These are phyloP conservation scores for Caenorhabditis uteleia DNA, from an alignment of 2,888 invertebrate genomes.

Conservation along the genomic window DNA sequence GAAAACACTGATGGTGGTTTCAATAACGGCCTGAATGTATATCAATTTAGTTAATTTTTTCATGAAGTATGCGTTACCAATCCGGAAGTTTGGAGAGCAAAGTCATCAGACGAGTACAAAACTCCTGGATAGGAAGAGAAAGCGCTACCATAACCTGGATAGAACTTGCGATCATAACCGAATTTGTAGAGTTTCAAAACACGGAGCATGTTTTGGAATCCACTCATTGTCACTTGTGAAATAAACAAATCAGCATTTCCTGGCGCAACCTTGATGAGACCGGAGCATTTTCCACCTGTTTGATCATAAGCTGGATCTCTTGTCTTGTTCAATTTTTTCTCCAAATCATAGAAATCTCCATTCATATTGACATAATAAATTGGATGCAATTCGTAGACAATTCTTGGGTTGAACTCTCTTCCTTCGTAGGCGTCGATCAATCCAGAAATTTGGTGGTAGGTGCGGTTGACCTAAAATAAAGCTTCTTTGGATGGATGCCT, in stretches of 20 bases:
- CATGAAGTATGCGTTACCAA: constrained; percentile 50
- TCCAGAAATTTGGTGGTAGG: constrained; percentile 61
- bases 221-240: constrained; percentile 68
- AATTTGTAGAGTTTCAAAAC: constrained; percentile 74
- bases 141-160: constrained; percentile 63
- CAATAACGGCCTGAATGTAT: constrained; percentile 77
- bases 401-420: constrained; percentile 40
- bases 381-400: constrained; percentile 62
- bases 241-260: constrained; percentile 65
- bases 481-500: not conserved
- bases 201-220: constrained; percentile 66
- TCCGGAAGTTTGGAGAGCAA: constrained; percentile 67
- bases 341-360: constrained; percentile 67
- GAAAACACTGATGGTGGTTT: constrained; percentile 81
- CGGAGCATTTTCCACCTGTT: constrained; percentile 64
- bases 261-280: constrained; percentile 65
- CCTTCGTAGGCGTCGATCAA: constrained; percentile 56
- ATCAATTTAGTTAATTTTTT: not conserved
- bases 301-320: constrained; percentile 56
- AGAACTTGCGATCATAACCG: constrained; percentile 74
- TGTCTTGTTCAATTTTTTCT: constrained; percentile 69
- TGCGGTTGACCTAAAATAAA: constrained; percentile 52
- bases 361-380: constrained; percentile 62
- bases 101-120: constrained; percentile 70
- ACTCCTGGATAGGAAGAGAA: constrained; percentile 70